Percentiles rank a stretch among this genome's conserved stretches.
Conservation (phyloP, 30 jellyfish, hydroid and myxozoan species). For the Hydractinia symbiolongicarpus region DNA sequence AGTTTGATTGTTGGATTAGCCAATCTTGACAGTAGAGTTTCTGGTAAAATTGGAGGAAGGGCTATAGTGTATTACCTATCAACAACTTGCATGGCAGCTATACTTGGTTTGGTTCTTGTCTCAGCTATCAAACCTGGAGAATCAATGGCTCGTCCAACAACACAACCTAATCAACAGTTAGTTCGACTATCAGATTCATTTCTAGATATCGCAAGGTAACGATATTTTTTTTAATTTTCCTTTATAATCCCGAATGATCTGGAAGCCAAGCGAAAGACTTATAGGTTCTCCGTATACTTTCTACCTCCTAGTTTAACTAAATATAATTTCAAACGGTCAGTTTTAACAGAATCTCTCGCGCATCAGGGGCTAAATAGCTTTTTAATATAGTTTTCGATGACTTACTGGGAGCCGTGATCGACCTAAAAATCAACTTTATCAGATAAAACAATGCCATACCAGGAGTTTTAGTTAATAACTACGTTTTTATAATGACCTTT, state of each 20-base stretch:
- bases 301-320: not conserved
- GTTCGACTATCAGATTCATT: slow-evolving; percentile 86
- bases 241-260: too few relatives aligned
- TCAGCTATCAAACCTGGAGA: slow-evolving; percentile 85
- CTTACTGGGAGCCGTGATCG: too few relatives aligned
- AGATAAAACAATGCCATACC: too few relatives aligned
- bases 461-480: too few relatives aligned
- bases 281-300: not conserved
- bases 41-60: slow-evolving; percentile 83
- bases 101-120: slow-evolving; percentile 73
- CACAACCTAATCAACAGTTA: slow-evolving; percentile 31
- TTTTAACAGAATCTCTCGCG: too few relatives aligned
- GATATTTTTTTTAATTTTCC: too few relatives aligned
- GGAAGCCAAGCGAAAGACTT: not conserved
- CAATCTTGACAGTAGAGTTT: slow-evolving; percentile 60
- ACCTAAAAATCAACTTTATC: too few relatives aligned
- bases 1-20: slow-evolving; percentile 85
- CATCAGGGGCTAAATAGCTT: too few relatives aligned
- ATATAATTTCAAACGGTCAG: not conserved
- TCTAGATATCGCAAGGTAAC: slow-evolving; percentile 76
- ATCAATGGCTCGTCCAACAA: slow-evolving; percentile 59
- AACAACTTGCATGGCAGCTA: slow-evolving; percentile 81
- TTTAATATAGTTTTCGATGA: too few relatives aligned
- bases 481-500: too few relatives aligned
- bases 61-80: slow-evolving; percentile 69